A percentile compares a stretch with the other conserved stretches of the same genome.
These are phyloP conservation scores for Drosophila baimaii DNA, from an alignment of 1,140 invertebrate species.

Conservation along the genomic window DNA sequence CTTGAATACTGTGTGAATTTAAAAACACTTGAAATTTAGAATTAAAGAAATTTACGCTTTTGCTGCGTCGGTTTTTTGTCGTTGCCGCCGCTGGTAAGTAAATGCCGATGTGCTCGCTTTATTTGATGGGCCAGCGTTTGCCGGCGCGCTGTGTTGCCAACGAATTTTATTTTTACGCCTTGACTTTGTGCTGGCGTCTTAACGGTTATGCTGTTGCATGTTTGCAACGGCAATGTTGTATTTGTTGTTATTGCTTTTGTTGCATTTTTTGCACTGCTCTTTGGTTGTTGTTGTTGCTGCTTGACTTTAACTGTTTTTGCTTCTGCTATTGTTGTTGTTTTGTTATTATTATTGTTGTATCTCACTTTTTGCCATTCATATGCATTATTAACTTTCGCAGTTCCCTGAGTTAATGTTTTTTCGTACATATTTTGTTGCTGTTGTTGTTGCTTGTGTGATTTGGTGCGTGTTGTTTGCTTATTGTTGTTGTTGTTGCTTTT, in stretches of 20 bases:
- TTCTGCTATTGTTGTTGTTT: constrained; percentile 38
- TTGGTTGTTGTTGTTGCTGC: constrained; percentile 34
- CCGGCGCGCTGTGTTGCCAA: constrained; percentile 66
- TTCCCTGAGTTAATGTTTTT: constrained; percentile 76
- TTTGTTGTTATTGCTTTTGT: constrained; percentile 24
- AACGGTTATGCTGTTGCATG: constrained; percentile 33
- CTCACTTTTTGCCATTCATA: constrained; percentile 82
- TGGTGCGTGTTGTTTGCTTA: constrained; percentile 63
- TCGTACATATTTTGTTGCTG: constrained; percentile 74
- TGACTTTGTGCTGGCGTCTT: constrained; percentile 37
- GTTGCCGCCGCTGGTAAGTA: constrained; percentile 76
- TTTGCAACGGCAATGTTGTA: constrained; percentile 27
- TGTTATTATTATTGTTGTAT: constrained; percentile 43
- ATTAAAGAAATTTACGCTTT: constrained; percentile 52
- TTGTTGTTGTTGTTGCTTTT: constrained; percentile 12
- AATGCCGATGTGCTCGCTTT: constrained; percentile 79
- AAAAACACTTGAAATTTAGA: constrained; percentile 1
- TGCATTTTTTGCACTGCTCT: constrained; percentile 53
- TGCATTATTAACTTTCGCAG: constrained; percentile 81
- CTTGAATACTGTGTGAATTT: neutral
- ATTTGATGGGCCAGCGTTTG: constrained; percentile 75
- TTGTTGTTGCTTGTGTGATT: constrained; percentile 54
- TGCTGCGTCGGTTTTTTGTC: constrained; percentile 60
- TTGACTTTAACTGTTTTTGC: constrained; percentile 33
- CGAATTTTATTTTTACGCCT: constrained; percentile 46